Percentiles rank a stretch among this genome's conserved stretches.
Evolutionary conservation across 2,797 vertebrate genomes (phyloP).

Genomic region (Malurus splendens): DNA sequence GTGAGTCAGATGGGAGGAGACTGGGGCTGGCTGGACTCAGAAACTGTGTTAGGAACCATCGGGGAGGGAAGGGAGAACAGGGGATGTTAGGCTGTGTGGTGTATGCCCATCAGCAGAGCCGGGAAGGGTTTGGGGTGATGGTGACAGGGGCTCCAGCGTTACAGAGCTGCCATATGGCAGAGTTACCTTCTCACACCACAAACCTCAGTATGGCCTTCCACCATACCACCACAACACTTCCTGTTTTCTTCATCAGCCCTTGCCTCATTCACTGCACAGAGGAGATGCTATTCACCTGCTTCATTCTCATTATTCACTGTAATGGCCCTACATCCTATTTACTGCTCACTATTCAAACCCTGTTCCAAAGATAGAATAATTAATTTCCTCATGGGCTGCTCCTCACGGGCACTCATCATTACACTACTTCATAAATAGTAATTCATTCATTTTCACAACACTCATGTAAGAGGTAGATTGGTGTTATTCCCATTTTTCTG

Average conservation of each 20-base stretch:
- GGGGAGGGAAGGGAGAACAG: neutral
- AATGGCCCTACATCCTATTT: constrained; percentile 56
- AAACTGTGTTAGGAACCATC: neutral
- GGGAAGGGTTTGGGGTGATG: neutral
- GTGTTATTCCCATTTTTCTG: constrained; percentile 12
- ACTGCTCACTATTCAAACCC: constrained; percentile 55
- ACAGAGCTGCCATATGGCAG: neutral
- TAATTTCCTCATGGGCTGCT: constrained; percentile 59
- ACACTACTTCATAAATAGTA: constrained; percentile 58
- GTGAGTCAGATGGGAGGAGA: constrained; percentile 56
- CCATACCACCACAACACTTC: neutral
- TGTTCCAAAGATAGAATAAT: constrained; percentile 57
- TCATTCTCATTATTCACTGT: constrained; percentile 46
- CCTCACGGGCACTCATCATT: constrained; percentile 59
- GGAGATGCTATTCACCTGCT: constrained; percentile 5
- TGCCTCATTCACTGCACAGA: neutral
- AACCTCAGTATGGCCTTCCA: neutral
- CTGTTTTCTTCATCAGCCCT: neutral
- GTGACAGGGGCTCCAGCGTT: neutral
- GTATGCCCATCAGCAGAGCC: neutral
- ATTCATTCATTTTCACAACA: constrained; percentile 57
- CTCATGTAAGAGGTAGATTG: neutral
- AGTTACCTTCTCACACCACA: neutral
- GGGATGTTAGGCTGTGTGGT: neutral
- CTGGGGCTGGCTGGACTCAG: neutral